phyloP scores from a whole-genome alignment of 92 coral and sea anemone species.

The Umimayanthus chanpuru region DNA sequence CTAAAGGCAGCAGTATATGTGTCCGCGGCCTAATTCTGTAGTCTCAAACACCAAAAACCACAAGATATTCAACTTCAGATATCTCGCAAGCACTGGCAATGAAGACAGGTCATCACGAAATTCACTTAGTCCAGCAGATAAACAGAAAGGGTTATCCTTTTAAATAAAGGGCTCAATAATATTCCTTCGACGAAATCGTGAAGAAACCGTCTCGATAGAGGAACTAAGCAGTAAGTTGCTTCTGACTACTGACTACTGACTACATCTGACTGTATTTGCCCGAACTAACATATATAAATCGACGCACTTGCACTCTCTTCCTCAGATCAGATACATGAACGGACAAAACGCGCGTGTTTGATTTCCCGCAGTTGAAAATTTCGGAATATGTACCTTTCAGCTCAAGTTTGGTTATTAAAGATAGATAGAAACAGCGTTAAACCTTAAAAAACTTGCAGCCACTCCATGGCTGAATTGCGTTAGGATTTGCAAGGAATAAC shows the following conservation, averaged over 20 bases:
- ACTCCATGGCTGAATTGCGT: neutral
- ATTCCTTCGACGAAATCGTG: neutral
- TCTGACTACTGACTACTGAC: neutral
- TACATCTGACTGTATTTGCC: neutral
- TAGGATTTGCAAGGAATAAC: neutral
- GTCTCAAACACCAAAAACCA: neutral
- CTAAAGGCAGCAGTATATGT: neutral
- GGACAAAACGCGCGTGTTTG: neutral
- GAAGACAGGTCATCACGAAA: neutral
- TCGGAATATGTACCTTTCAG: neutral
- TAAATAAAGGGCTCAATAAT: neutral
- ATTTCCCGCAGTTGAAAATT: neutral
- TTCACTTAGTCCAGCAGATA: neutral
- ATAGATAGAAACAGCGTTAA: neutral
- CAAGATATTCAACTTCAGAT: neutral
- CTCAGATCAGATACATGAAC: neutral
- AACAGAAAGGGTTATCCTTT: neutral
- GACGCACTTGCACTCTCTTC: neutral
- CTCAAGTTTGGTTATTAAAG: neutral
- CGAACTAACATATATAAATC: neutral
- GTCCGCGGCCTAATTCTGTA: neutral
- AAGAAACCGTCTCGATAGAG: neutral
- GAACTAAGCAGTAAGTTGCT: neutral
- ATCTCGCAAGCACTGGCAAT: neutral
- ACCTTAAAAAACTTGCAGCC: slow-evolving; percentile 4